Evolutionary conservation across 1,140 invertebrate genomes (phyloP).

Genomic region (Drosophila navojoa): DNA sequence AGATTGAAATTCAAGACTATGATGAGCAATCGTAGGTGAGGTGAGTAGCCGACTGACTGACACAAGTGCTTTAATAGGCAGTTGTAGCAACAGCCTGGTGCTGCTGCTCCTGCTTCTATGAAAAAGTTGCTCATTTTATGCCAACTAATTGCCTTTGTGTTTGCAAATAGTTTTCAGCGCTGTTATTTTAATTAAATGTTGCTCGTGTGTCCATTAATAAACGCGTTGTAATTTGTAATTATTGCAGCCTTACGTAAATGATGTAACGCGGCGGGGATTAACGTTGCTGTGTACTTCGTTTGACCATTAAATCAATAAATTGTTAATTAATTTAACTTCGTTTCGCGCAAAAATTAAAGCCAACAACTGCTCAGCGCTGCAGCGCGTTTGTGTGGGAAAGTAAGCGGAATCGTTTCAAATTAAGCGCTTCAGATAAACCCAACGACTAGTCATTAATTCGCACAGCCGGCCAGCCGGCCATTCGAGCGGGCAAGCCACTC

Average conservation of each 20-base stretch:
- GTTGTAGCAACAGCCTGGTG: too few species aligned
- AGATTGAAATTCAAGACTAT: background rate
- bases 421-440: constrained; percentile 60
- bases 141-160: background rate
- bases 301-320: constrained; percentile 49
- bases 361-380: background rate
- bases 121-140: constrained; percentile 3
- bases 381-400: background rate
- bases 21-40: background rate
- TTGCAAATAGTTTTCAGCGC: constrained; percentile 8
- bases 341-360: constrained; percentile 50
- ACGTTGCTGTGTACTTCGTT: constrained; percentile 27
- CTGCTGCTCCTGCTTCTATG: background rate
- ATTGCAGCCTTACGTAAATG: constrained; percentile 26
- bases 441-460: constrained; percentile 51
- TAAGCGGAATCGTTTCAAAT: constrained; percentile 44
- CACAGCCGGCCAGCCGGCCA: constrained; percentile 7
- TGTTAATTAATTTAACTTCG: constrained; percentile 61
- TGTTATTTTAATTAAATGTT: constrained; percentile 62
- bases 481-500: constrained; percentile 22
- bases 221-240: constrained; percentile 55
- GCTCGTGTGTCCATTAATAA: constrained; percentile 17
- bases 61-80: background rate
- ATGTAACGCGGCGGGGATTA: constrained; percentile 26
- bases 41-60: background rate